Conservation (phyloP, 2,113 vertebrate genomes). For the Prionailurus bengalensis region DNA sequence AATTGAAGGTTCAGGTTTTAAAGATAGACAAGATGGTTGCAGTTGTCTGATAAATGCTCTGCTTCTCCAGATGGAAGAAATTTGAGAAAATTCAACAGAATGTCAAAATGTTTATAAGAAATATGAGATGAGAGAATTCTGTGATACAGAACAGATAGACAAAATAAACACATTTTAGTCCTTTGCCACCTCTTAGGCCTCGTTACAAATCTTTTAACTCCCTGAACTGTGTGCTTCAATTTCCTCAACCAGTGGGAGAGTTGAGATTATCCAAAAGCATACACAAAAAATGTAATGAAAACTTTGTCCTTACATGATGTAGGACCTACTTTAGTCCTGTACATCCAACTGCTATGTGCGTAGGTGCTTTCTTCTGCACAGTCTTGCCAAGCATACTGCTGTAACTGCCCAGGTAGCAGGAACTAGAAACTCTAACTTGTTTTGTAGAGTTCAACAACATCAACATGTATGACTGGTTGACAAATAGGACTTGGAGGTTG, state of each 20-base stretch:
- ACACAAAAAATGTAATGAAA: background rate
- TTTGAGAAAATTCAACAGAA: background rate
- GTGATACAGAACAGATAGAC: background rate
- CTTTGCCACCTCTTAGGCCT: background rate
- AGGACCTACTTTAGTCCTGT: too few relatives aligned
- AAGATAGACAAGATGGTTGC: background rate
- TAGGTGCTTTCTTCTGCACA: too few relatives aligned
- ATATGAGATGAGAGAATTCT: constrained; percentile 12
- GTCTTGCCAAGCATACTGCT: too few relatives aligned
- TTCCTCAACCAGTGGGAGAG: background rate
- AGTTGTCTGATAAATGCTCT: background rate
- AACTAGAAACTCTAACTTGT: background rate
- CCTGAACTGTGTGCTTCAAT: background rate
- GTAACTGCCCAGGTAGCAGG: background rate
- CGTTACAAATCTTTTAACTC: background rate
- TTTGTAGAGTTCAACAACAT: background rate
- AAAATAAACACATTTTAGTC: background rate
- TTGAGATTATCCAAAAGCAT: background rate
- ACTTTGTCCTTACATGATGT: background rate
- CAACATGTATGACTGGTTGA: background rate
- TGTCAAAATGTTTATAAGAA: constrained; percentile 54
- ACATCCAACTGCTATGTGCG: background rate
- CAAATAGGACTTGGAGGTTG: background rate
- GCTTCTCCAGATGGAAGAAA: constrained; percentile 58
- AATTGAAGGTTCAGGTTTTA: background rate